A percentile compares a stretch with the other conserved stretches of the same genome.
Evolutionary conservation across 2,113 vertebrate genomes (phyloP).

Genomic region (Rhea pennata): DNA sequence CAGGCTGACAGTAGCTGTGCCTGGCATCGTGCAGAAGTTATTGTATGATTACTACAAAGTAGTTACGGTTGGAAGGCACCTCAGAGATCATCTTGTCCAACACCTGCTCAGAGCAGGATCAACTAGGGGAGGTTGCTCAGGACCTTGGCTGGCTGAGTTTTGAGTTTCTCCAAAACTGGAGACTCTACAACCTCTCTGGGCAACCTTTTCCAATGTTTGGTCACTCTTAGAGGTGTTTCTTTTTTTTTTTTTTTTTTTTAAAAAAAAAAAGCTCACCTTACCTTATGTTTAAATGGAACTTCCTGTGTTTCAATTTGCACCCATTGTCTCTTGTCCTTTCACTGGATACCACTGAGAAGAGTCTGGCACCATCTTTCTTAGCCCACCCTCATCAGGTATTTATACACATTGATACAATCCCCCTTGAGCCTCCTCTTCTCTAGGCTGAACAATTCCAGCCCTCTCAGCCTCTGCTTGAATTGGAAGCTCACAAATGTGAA

Average conservation of each 20-base stretch:
- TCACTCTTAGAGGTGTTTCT: rapidly evolving
- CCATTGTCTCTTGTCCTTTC: background rate
- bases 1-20: background rate
- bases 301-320: background rate
- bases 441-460: background rate
- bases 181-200: background rate
- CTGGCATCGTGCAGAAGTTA: background rate
- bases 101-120: background rate
- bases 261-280: background rate
- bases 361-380: background rate
- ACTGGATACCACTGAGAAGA: background rate
- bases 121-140: background rate
- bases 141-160: background rate
- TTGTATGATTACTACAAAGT: background rate
- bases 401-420: background rate
- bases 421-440: background rate
- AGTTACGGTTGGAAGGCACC: background rate
- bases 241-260: no score
- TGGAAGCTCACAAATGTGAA: background rate
- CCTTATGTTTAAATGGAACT: background rate
- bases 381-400: background rate
- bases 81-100: background rate
- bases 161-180: background rate
- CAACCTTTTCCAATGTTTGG: background rate
- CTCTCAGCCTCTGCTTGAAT: background rate